Conservation (phyloP, 2,797 vertebrate genomes). For the Enteromius paludinosus region DNA sequence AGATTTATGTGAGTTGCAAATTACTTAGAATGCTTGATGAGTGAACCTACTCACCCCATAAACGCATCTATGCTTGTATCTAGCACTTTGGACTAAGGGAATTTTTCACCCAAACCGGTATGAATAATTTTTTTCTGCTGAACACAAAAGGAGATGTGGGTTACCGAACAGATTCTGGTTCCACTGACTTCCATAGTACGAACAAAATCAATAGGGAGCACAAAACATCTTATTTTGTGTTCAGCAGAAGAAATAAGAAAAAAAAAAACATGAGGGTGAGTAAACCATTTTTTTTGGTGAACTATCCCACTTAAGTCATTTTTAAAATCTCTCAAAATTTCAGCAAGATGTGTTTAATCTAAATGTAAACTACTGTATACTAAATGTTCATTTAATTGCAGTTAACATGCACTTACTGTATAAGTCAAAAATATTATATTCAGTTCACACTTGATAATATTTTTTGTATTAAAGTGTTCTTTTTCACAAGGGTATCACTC, state of each 20-base stretch:
- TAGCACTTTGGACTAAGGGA: background rate
- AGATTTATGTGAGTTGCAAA: slow-evolving; percentile 37
- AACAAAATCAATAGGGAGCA: background rate
- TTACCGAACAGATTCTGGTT: background rate
- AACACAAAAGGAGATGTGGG: background rate
- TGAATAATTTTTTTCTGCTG: background rate
- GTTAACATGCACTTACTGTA: background rate
- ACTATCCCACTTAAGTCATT: background rate
- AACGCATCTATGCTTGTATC: background rate
- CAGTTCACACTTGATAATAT: background rate
- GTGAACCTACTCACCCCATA: background rate
- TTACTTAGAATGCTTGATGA: slow-evolving; percentile 15
- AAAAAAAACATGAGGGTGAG: background rate
- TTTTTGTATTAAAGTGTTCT: background rate
- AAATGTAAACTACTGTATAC: background rate
- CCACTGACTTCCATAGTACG: background rate
- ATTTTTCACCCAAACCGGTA: background rate
- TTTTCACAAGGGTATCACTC: slow-evolving; percentile 1
- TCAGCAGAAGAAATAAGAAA: background rate
- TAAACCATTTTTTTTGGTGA: no score
- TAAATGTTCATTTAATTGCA: background rate
- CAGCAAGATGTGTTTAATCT: background rate
- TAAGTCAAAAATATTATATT: background rate
- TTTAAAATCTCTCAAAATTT: background rate
- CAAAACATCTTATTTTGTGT: background rate